Base-by-base conservation (phyloP, 2,888 invertebrate genomes). In the Apodemia mormo region DNA sequence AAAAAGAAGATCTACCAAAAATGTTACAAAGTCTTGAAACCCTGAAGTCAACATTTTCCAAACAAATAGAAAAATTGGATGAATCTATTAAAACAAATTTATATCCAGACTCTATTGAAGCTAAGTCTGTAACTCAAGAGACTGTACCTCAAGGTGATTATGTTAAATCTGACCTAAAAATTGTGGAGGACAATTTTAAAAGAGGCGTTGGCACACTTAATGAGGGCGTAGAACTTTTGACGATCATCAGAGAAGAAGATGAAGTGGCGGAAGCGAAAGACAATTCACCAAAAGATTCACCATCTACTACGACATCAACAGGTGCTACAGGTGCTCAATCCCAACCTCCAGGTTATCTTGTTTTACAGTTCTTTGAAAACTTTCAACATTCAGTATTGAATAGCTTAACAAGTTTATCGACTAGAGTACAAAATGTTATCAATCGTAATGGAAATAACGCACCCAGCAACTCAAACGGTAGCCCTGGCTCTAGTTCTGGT, bases 51-150 rank as follows among this genome's bases (percentile, higher is more conserved):
- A 81, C 78, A 45, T 90, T 92, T 69, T 77, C 78, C 2, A 75
- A 74, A 10, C 85, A 92, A 76, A 82, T 92, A 7, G 75, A 80
- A 1, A 87, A 88, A 72, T 74, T 93, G 1, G 87, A 89, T 70
- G 76, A 78, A 37, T 85, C 87, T 0, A 75, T 92, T 12, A 83
- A 85, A 43, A 79, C 75, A 0, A 82, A 83, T 73, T 78, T 85
- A 54, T 79, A 77, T 9, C 77, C 82, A 4, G 79, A 80, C 8
- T 72, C 72, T 43, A 45, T 73, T 7, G 14, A 80, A 7, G 29
- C 49, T 1, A 72, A 75, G 45, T 65, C 73, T 22, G 74, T 70
- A 2, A 77, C 75, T 52, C 73, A 70, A 10, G 74, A 78, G 3
- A 76, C 79, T 66, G 68, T 71, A 29, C 71, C 79, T 6, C 71